Conservation (phyloP, 1,140 invertebrate species). For the Musca domestica region DNA sequence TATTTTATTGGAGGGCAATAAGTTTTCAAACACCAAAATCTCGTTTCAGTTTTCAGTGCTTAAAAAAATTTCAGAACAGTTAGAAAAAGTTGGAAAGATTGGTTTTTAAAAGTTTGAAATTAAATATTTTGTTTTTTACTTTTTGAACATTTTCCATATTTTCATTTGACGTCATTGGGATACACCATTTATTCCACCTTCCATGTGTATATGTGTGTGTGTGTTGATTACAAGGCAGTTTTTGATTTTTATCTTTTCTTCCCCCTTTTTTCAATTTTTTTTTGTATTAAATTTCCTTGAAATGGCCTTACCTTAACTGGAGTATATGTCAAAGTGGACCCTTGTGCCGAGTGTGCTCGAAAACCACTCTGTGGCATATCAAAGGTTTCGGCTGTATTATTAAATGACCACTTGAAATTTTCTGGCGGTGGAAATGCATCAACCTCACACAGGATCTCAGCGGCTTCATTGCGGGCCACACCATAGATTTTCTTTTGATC, state of each 20-base stretch:
- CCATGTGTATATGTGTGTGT: too few species aligned
- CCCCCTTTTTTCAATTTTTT: not conserved
- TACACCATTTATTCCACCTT: too few species aligned
- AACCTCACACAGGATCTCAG: conserved; percentile 78
- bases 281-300: not conserved
- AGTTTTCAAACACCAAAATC: too few species aligned
- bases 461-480: conserved; percentile 78
- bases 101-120: too few species aligned
- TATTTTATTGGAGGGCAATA: too few species aligned
- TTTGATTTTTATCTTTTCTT: not conserved
- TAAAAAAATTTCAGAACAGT: too few species aligned
- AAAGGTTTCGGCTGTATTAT: conserved; percentile 78
- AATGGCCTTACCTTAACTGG: conserved; percentile 62
- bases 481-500: conserved; percentile 80
- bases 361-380: conserved; percentile 65
- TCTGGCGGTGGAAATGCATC: conserved; percentile 81
- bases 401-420: conserved; percentile 85
- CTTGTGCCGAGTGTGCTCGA: conserved; percentile 57
- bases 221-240: too few species aligned
- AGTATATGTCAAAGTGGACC: conserved; percentile 74
- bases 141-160: too few species aligned
- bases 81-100: too few species aligned
- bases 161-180: too few species aligned
- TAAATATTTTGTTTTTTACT: too few species aligned
- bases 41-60: too few species aligned